A percentile compares a stretch with the other conserved stretches of the same genome.
These are phyloP conservation scores for Synanceia verrucosa DNA, from an alignment of 2,797 vertebrate species.

Conservation along the genomic window DNA sequence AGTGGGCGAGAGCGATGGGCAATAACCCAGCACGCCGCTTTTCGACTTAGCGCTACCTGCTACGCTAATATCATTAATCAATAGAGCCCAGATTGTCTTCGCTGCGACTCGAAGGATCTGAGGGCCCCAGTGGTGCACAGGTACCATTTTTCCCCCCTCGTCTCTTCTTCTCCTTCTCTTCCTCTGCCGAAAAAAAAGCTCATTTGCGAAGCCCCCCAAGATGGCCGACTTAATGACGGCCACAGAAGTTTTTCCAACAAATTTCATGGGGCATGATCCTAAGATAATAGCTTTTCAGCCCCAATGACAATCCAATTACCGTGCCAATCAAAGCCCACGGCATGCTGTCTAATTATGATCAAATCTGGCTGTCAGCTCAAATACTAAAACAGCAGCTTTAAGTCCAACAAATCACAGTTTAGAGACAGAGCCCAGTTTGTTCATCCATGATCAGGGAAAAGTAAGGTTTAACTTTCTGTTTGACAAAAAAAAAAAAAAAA, in stretches of 20 bases:
- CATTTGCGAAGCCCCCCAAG: constrained; percentile 97
- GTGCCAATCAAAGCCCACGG: constrained; percentile 99
- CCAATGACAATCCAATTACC: constrained; percentile 99
- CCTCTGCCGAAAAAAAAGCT: constrained; percentile 83
- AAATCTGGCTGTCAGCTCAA: constrained; percentile 99
- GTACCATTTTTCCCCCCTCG: constrained; percentile 73
- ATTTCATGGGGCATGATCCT: constrained; percentile 99
- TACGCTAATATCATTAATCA: constrained; percentile 99
- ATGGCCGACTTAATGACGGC: constrained; percentile 99
- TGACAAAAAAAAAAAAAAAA: constrained; percentile 35
- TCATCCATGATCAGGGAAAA: constrained; percentile 55
- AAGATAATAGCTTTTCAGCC: constrained; percentile 99
- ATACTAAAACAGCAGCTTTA: constrained; percentile 99
- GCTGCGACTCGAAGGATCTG: constrained; percentile 88
- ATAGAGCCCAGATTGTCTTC: constrained; percentile 95
- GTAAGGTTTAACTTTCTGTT: constrained; percentile 66
- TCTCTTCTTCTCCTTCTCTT: constrained; percentile 65
- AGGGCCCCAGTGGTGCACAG: constrained; percentile 95
- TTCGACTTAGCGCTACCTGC: constrained; percentile 89
- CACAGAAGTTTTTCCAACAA: constrained; percentile 99
- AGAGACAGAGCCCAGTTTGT: constrained; percentile 60
- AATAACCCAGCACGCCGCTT: constrained; percentile 85
- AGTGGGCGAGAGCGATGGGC: constrained; percentile 82
- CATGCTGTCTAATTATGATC: constrained; percentile 99
- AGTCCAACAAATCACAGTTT: constrained; percentile 92